Conservation (phyloP, 1,140 invertebrate genomes). For the Diprion similis region DNA sequence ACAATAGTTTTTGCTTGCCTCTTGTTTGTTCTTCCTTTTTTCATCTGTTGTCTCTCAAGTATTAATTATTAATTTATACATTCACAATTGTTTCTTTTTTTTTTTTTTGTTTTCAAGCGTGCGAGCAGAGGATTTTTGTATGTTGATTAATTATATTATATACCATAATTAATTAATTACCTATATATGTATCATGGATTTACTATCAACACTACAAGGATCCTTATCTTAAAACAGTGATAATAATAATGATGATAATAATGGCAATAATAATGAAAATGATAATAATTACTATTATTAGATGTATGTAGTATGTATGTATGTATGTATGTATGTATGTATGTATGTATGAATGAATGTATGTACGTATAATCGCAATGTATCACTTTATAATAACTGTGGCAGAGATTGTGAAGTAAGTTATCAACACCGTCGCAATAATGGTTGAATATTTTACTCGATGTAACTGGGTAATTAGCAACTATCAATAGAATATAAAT, state of each 20-base stretch:
- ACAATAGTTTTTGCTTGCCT: constrained; percentile 28
- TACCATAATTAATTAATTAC: constrained; percentile 39
- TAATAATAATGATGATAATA: constrained; percentile 1
- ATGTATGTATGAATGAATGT: no score
- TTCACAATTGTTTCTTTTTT: constrained; percentile 47
- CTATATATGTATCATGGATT: constrained; percentile 45
- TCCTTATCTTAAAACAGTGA: constrained; percentile 51
- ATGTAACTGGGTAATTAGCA: neutral
- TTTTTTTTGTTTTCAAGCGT: constrained; percentile 44
- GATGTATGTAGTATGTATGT: neutral
- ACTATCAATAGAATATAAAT: no score
- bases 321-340: constrained; percentile 4
- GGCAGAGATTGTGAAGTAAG: constrained; percentile 26
- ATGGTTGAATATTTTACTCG: constrained; percentile 29
- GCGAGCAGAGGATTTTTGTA: constrained; percentile 49
- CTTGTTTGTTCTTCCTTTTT: constrained; percentile 20
- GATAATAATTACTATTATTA: constrained; percentile 39
- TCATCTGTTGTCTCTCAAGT: no score
- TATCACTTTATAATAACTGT: constrained; percentile 21
- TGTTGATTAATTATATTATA: constrained; percentile 41
- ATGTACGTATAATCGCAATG: constrained; percentile 28
- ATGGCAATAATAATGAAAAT: no score
- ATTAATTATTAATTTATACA: constrained; percentile 17
- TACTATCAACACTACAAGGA: constrained; percentile 52
- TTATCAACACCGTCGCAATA: constrained; percentile 22